Evolutionary conservation across 2,888 invertebrate genomes (phyloP), one percentile per base, ranked within the genome.

Genomic region (Aphrophora alni): DNA sequence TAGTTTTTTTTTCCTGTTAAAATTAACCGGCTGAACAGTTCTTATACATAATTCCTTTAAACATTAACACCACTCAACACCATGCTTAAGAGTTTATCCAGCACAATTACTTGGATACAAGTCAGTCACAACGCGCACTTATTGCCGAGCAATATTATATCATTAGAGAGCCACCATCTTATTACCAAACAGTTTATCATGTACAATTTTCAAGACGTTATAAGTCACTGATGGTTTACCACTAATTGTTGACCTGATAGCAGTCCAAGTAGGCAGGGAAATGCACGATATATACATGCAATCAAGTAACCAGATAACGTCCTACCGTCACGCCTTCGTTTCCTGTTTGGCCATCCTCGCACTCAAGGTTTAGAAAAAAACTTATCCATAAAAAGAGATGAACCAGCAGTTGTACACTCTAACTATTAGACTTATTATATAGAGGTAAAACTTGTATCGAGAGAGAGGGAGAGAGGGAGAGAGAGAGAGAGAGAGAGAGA

Each of bases 301-400:
- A 59, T 59, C 59, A 59, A 59, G 59, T 59, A 59, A 59, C 59
- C 59, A 59, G 59, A 59, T 59, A 59, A 59, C 5, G 59, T 59
- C 59, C 59, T n/a, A 21, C 59, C 21, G 59, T 2, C 59, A 59
- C 59, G 59, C 59, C 59, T 59, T 59, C 59, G 21, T 59, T 59
- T 59, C 59, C 59, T 59, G 59, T 59, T 59, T 59, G 59, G 12
- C 59, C 59, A 59, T 59, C 59, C 21, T 59, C 21, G 59, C 5
- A 8, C 33, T 33, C 33, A 8, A 8, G 33, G n/a, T n/a, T n/a
- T n/a, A 33, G 33, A 33, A 33, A 33, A 33, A 33, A 33, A 33
- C 33, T 33, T 33, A 33, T 8, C 33, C 33, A 8, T 33, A 33
- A 5, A 8, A 33, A 33, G 33, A 3, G 33, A 33, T 5, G 33